A percentile compares a stretch with the other conserved stretches of the same genome.
phyloP scores from a whole-genome alignment of 1,140 invertebrate species.

The Euura lappo region DNA sequence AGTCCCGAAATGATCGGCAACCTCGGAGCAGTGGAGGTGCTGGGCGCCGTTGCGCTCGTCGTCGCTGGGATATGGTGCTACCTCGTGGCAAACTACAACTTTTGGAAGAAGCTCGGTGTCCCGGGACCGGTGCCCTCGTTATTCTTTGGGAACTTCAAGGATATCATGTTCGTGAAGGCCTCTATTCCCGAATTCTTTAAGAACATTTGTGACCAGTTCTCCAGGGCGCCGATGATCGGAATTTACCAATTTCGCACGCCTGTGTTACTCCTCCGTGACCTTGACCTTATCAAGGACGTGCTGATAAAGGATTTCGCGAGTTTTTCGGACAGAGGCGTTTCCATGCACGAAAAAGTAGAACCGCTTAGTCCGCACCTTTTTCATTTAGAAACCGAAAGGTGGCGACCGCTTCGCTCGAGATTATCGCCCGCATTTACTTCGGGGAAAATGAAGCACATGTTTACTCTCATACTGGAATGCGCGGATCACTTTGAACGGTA shows the following conservation, averaged over 20 bases:
- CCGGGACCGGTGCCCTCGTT: conserved; percentile 54
- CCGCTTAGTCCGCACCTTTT: conserved; percentile 51
- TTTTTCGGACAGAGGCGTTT: conserved; percentile 37
- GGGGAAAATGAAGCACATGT: conserved; percentile 54
- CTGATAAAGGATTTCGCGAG: conserved; percentile 25
- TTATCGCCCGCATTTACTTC: conserved; percentile 54
- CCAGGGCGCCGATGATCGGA: conserved; percentile 24
- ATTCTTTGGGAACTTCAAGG: conserved; percentile 37
- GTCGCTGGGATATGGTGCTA: conserved; percentile 37
- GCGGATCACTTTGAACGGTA: conserved; percentile 32
- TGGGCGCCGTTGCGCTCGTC: conserved; percentile 21
- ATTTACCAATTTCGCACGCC: conserved; percentile 13
- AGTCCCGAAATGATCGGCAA: not conserved
- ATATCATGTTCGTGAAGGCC: conserved; percentile 26
- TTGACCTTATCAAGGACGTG: conserved; percentile 14
- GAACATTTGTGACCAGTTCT: conserved; percentile 36
- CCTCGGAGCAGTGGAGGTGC: conserved; percentile 5
- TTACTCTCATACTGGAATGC: conserved; percentile 40
- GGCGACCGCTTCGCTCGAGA: conserved; percentile 45
- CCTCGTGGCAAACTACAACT: conserved; percentile 12
- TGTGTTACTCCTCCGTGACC: conserved; percentile 2
- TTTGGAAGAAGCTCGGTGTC: conserved; percentile 53
- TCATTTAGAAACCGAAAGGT: conserved; percentile 39
- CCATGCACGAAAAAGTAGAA: conserved; percentile 57
- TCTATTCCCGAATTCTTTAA: conserved; percentile 32